Evolutionary conservation across 1,140 invertebrate species (phyloP), one percentile per base, ranked within the genome.

Genomic region (Sycobia sp.): DNA sequence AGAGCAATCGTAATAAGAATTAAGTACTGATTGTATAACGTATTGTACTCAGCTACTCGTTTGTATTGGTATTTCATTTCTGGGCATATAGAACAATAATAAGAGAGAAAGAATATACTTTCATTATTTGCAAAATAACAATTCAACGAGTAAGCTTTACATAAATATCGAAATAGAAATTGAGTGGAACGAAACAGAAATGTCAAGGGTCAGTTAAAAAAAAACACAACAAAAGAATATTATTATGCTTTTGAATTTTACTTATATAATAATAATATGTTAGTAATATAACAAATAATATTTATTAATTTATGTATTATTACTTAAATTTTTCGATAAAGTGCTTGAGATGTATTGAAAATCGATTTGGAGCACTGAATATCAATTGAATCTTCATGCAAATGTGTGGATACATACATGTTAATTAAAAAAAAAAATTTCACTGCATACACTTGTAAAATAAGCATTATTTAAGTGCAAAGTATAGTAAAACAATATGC

Each of bases 381-480:
- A 4, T 27, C 34, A 23, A 47, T 7, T 58, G 4, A 38, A 7
- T 25, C 7, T 7, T 25, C 16, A 47, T 22, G 13, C 36, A 36
- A 9, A 47, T 23, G 7, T 58, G 44, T 38, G 3, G 3, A 47
- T 11, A 13, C 20, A 14, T 36, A 36, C 14, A 47, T 56, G 16
- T 0, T n/a, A 47, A 44, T 22, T 14, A 43, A 38, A 43, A n/a
- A n/a, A n/a, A 55, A 20, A 55, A 56, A 8, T 10, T 4, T 25
- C 11, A 36, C 32, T 29, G 69, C 67, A 76, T 72, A 65, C 71
- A 66, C 77, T 81, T 84, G 86, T 87, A 88, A 88, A 88, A 89
- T 88, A 85, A 84, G 87, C 89, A 90, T 90, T 90, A 90, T 86
- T 91, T 90, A 90, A 87, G 89, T 91, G 89, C 89, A 90, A 91